A percentile compares a stretch with the other conserved stretches of the same genome.
Evolutionary conservation across 2,888 invertebrate species (phyloP).

Genomic region (Dynastes tityus): DNA sequence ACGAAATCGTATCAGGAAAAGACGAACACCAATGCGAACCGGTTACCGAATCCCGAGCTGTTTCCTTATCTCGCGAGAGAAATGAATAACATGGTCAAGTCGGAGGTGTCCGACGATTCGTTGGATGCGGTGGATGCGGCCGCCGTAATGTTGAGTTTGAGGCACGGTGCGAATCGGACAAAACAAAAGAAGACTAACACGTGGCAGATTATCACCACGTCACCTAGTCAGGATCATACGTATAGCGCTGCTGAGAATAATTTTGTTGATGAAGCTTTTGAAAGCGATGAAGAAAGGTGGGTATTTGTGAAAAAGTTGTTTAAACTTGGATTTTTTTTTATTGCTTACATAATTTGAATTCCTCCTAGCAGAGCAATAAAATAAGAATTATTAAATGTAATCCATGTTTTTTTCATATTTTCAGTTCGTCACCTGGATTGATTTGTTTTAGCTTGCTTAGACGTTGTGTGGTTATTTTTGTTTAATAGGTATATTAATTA

Average conservation of each 20-base stretch:
- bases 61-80: slow-evolving; percentile 84
- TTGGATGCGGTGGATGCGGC: slow-evolving; percentile 88
- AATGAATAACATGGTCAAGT: slow-evolving; percentile 61
- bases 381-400: too few species aligned
- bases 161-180: slow-evolving; percentile 79
- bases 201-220: slow-evolving; percentile 84
- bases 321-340: too few species aligned
- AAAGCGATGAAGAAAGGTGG: slow-evolving; percentile 73
- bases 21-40: slow-evolving; percentile 57
- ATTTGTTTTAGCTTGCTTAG: too few species aligned
- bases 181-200: slow-evolving; percentile 61
- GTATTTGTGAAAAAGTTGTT: slow-evolving; percentile 56
- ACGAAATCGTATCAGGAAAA: slow-evolving; percentile 56
- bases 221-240: slow-evolving; percentile 94
- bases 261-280: slow-evolving; percentile 73
- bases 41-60: slow-evolving; percentile 82
- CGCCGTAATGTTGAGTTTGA: slow-evolving; percentile 89
- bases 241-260: slow-evolving; percentile 80
- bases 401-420: too few species aligned
- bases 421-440: too few species aligned
- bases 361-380: too few species aligned
- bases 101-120: slow-evolving; percentile 70
- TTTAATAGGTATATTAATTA: too few species aligned
- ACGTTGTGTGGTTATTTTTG: too few species aligned
- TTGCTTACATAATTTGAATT: too few species aligned